Conservation (phyloP, 2,888 invertebrate genomes). For the Amblyjoppa fuscipennis region DNA sequence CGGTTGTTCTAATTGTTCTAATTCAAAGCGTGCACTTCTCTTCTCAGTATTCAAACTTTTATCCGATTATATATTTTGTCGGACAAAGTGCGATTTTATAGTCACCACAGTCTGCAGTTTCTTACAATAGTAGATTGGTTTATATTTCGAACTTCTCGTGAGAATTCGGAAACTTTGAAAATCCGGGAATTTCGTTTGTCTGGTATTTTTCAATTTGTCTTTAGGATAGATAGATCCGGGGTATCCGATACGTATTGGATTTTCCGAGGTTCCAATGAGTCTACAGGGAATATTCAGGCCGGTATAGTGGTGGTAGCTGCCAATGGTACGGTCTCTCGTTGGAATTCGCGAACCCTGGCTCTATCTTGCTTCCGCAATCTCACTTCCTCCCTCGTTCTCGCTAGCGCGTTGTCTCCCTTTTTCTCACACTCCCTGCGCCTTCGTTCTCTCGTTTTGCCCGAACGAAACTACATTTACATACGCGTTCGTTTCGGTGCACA, state of each 20-base stretch:
- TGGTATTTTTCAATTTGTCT: conserved; percentile 62
- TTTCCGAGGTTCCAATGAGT: conserved; percentile 53
- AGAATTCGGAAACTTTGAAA: not conserved
- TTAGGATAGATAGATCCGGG: conserved; percentile 49
- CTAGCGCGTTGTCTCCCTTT: conserved; percentile 15
- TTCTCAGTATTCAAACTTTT: not conserved
- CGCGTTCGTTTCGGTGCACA: conserved; percentile 59
- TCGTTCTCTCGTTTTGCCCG: conserved; percentile 49
- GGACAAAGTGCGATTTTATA: no score
- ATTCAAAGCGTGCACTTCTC: no score
- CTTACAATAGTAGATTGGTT: not conserved
- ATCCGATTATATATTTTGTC: no score
- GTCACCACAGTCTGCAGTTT: no score
- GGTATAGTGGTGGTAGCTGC: conserved; percentile 33
- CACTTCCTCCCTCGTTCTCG: conserved; percentile 33
- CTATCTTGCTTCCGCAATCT: conserved; percentile 57
- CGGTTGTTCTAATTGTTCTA: no score
- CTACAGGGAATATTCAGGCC: conserved; percentile 53
- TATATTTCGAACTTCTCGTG: not conserved
- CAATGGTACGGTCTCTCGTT: conserved; percentile 56
- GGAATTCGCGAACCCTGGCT: conserved; percentile 49
- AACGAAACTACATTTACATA: conserved; percentile 63
- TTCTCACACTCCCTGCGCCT: conserved; percentile 43
- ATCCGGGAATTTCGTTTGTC: conserved; percentile 27
- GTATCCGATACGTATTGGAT: conserved; percentile 61